Percentiles rank a stretch among this genome's conserved stretches.
Evolutionary conservation across 2,113 vertebrate species (phyloP).

Genomic region (Urocitellus parryii): DNA sequence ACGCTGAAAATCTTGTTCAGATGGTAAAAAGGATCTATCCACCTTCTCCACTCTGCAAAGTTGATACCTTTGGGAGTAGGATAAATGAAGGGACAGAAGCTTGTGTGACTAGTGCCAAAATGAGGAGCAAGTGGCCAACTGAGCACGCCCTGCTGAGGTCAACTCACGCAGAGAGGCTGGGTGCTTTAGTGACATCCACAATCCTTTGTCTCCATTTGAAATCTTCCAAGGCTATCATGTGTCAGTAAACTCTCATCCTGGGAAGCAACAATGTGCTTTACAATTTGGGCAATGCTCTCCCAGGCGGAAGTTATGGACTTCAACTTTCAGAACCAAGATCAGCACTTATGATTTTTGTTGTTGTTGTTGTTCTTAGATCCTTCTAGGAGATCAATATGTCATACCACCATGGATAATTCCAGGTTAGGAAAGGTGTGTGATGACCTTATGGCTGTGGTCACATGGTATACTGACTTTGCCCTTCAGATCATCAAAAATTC

Average conservation of each 20-base stretch:
- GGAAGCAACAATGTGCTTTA: not conserved
- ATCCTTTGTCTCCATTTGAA: not conserved
- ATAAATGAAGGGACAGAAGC: not conserved
- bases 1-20: not conserved
- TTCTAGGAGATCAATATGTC: not conserved
- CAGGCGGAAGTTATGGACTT: not conserved
- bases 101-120: fast-evolving
- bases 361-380: not conserved
- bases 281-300: not conserved
- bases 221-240: not conserved
- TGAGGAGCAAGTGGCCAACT: not conserved
- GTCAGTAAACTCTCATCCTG: not conserved
- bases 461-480: not conserved
- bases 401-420: not conserved
- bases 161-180: not conserved
- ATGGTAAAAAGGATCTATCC: not conserved
- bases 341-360: not conserved
- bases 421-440: not conserved
- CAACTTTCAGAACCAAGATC: not conserved
- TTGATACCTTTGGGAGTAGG: not conserved
- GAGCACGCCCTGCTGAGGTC: fast-evolving
- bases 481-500: not conserved
- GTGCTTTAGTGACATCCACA: too few relatives aligned
- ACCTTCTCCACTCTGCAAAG: not conserved
- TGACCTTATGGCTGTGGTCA: not conserved